Percentiles rank a stretch among this genome's conserved stretches.
phyloP scores from a whole-genome alignment of 2,113 vertebrate genomes.

The Laterallus jamaicensis region DNA sequence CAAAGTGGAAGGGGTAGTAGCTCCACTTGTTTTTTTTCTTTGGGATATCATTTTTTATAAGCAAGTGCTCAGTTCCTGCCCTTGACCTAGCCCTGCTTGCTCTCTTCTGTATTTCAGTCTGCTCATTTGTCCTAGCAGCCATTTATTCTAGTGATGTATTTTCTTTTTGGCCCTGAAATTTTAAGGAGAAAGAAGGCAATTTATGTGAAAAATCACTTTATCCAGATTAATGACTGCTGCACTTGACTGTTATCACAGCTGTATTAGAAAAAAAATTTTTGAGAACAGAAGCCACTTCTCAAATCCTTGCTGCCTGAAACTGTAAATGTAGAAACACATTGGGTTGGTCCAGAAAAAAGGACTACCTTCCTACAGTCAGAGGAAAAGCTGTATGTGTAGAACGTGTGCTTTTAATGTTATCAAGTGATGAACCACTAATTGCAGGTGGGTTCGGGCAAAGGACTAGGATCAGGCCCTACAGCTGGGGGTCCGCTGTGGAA shows the following conservation, averaged over 20 bases:
- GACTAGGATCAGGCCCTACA: background rate
- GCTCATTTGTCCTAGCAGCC: conserved; percentile 44
- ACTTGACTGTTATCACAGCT: background rate
- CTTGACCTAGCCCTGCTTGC: background rate
- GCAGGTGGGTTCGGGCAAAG: background rate
- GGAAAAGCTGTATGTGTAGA: background rate
- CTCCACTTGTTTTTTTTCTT: background rate
- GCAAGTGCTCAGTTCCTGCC: background rate
- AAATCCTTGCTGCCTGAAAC: background rate
- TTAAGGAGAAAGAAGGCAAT: conserved; percentile 52
- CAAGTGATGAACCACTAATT: background rate
- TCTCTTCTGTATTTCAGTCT: background rate
- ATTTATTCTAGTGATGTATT: conserved; percentile 60
- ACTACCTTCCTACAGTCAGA: background rate
- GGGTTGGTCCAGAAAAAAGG: background rate
- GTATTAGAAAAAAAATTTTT: background rate
- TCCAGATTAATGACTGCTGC: conserved; percentile 57
- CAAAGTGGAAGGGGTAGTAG: background rate
- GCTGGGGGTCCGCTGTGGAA: background rate
- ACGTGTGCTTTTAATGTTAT: background rate
- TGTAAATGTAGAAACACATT: background rate
- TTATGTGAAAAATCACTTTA: conserved; percentile 67
- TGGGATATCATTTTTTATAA: background rate
- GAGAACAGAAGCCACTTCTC: conserved; percentile 5
- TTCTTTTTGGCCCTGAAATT: conserved; percentile 49